These are phyloP conservation scores for Trichechus manatus DNA, from an alignment of 2,113 vertebrate genomes.

Conservation along the genomic window DNA sequence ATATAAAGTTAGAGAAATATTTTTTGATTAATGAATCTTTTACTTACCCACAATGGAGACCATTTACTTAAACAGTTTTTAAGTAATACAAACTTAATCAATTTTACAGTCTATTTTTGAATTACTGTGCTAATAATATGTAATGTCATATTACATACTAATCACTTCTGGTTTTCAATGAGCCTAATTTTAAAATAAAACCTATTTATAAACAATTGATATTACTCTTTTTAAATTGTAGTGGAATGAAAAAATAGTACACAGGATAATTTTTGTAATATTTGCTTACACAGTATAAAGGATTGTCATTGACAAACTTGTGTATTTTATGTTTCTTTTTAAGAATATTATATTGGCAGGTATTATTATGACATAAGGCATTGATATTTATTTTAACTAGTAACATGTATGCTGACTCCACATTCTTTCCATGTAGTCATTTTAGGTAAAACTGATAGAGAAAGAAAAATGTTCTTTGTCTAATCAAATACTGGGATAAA, in stretches of 20 bases:
- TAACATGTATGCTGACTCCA: background rate
- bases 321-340: conserved; percentile 49
- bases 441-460: conserved; percentile 27
- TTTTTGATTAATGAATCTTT: conserved; percentile 33
- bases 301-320: background rate
- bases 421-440: conserved; percentile 16
- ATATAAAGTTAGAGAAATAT: background rate
- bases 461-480: conserved; percentile 63
- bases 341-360: conserved; percentile 37
- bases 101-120: background rate
- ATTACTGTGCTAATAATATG: background rate
- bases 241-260: background rate
- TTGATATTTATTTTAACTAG: conserved; percentile 58
- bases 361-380: background rate
- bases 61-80: conserved; percentile 18
- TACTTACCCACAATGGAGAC: background rate
- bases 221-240: background rate
- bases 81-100: conserved; percentile 10
- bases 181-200: conserved; percentile 53
- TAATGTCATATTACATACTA: background rate
- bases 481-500: conserved; percentile 71
- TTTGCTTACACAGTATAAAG: background rate
- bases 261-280: background rate
- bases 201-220: background rate
- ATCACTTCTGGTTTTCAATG: background rate